These are phyloP conservation scores for Dryobotodes eremita DNA, from an alignment of 2,888 invertebrate genomes.

Conservation along the genomic window DNA sequence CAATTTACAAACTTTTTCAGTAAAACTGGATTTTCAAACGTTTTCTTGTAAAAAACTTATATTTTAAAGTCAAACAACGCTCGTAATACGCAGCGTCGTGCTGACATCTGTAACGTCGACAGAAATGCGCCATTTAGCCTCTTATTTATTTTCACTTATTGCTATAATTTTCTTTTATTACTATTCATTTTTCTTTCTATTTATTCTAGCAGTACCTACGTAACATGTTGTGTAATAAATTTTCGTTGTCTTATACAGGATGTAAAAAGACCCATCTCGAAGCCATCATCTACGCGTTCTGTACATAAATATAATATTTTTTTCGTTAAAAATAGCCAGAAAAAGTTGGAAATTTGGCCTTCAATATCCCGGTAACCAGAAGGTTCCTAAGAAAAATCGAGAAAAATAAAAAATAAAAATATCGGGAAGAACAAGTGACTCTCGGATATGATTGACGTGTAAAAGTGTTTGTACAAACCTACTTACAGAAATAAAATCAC, in stretches of 20 bases:
- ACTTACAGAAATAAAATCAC: too few species aligned
- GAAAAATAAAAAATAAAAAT: too few species aligned
- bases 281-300: background rate
- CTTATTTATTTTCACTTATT: slow-evolving; percentile 16
- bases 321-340: too few species aligned
- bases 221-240: background rate
- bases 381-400: too few species aligned
- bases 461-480: too few species aligned
- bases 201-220: background rate
- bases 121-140: background rate
- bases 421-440: too few species aligned
- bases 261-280: background rate
- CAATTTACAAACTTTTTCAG: background rate
- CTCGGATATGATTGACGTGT: too few species aligned
- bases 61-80: too few species aligned
- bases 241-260: background rate
- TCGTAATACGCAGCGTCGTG: background rate
- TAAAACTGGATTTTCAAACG: background rate
- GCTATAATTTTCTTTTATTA: background rate
- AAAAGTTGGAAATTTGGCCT: too few species aligned
- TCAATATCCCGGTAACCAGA: too few species aligned
- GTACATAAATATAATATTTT: background rate
- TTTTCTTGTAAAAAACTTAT: background rate
- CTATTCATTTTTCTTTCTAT: background rate
- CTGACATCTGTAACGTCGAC: background rate